These are phyloP conservation scores for Papilio xuthus DNA, from an alignment of 1,140 invertebrate species.

Conservation along the genomic window DNA sequence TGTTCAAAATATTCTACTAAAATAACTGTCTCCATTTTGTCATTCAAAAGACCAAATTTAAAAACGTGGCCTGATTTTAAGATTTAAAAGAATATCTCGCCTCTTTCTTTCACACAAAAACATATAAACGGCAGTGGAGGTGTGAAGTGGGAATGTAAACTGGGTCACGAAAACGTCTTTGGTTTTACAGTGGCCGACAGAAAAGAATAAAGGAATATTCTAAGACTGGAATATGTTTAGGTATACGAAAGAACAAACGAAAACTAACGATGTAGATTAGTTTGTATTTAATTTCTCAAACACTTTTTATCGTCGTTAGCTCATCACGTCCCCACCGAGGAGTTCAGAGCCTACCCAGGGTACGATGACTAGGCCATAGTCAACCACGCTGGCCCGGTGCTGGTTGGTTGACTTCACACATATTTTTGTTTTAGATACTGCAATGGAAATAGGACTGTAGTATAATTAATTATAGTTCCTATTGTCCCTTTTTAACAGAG, in stretches of 20 bases:
- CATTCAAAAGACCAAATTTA: not conserved
- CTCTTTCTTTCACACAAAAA: slow-evolving; percentile 17
- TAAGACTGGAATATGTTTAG: not conserved
- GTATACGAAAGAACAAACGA: not conserved
- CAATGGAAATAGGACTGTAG: too few relatives aligned
- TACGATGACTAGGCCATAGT: too few relatives aligned
- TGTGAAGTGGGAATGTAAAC: slow-evolving; percentile 30
- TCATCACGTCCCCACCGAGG: too few relatives aligned
- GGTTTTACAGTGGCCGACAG: slow-evolving; percentile 1
- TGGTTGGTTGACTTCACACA: too few relatives aligned
- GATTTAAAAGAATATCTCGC: slow-evolving; percentile 5
- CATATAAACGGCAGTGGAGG: slow-evolving; percentile 19
- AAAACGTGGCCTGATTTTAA: slow-evolving; percentile 17
- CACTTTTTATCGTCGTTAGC: not conserved
- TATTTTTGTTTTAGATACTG: too few relatives aligned
- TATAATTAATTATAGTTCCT: too few relatives aligned
- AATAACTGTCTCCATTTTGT: slow-evolving; percentile 4
- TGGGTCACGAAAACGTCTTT: slow-evolving; percentile 28
- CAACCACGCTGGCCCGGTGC: too few relatives aligned
- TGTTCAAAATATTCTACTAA: not conserved
- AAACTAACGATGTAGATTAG: not conserved
- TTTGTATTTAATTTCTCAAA: not conserved
- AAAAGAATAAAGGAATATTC: not conserved
- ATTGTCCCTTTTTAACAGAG: too few relatives aligned
- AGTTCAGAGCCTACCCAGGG: too few relatives aligned